Percentiles rank a stretch among this genome's conserved stretches.
Evolutionary conservation across 2,888 invertebrate genomes (phyloP).

Genomic region (Hypena proboscidalis): DNA sequence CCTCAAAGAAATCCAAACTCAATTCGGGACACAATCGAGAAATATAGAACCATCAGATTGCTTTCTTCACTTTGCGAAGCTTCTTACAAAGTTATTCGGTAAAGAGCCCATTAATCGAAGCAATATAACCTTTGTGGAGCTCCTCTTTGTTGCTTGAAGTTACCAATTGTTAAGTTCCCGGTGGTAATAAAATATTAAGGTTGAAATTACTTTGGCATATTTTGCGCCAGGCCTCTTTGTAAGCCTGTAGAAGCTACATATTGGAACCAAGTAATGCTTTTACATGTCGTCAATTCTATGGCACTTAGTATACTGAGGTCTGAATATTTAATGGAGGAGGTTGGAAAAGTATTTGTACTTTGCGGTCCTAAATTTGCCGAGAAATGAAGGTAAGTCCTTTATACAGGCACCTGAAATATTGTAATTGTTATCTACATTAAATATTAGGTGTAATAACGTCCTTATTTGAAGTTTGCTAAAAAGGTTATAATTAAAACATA

Average conservation of each 20-base stretch:
- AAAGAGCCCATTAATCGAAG: slow-evolving; percentile 20
- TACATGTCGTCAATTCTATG: too few relatives aligned
- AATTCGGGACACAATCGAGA: slow-evolving; percentile 24
- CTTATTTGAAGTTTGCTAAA: too few relatives aligned
- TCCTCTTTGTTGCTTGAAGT: slow-evolving; percentile 26
- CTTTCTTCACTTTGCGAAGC: slow-evolving; percentile 14
- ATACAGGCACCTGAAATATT: too few relatives aligned
- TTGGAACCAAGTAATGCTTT: too few relatives aligned
- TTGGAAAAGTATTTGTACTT: background rate
- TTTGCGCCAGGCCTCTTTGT: background rate
- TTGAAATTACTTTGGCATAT: slow-evolving; percentile 9
- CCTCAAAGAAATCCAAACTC: too few relatives aligned
- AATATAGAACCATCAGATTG: slow-evolving; percentile 33
- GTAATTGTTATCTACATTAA: too few relatives aligned
- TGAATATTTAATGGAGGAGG: too few relatives aligned
- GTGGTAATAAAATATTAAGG: slow-evolving; percentile 22
- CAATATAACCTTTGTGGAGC: slow-evolving; percentile 34
- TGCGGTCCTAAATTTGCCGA: background rate
- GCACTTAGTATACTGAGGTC: too few relatives aligned
- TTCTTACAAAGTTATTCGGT: slow-evolving; percentile 29
- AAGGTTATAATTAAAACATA: too few relatives aligned
- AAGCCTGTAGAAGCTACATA: too few relatives aligned
- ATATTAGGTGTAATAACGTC: too few relatives aligned
- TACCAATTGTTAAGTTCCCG: slow-evolving; percentile 17
- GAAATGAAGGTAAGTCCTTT: too few relatives aligned